phyloP scores from a whole-genome alignment of 2,797 vertebrate genomes.

The Graptemys geographica region DNA sequence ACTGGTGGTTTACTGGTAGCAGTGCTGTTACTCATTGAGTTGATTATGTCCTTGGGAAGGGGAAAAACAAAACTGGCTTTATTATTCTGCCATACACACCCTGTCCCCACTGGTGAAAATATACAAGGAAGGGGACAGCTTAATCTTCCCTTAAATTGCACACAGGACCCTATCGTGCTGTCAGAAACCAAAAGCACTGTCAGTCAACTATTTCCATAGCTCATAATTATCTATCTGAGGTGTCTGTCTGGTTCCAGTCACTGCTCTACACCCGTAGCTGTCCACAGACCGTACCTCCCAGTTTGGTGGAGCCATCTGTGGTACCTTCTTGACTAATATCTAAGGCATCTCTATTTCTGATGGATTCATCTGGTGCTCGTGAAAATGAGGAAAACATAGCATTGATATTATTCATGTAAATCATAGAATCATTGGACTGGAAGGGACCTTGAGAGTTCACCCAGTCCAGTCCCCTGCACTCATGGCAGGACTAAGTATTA shows the following conservation, averaged over 20 bases:
- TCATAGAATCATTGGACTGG: no score
- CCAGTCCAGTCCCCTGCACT: no score
- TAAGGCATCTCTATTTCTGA: neutral
- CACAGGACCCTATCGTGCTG: neutral
- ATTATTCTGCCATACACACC: fast-evolving
- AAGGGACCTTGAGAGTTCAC: no score
- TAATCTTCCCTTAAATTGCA: neutral
- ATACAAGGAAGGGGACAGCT: neutral
- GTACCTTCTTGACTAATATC: neutral
- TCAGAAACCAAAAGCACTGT: neutral
- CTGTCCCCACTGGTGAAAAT: neutral
- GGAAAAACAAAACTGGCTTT: slow-evolving; percentile 11
- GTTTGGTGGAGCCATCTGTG: neutral
- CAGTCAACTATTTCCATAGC: neutral
- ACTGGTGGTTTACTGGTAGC: slow-evolving; percentile 96
- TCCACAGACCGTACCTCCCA: neutral
- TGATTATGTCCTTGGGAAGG: slow-evolving; percentile 92
- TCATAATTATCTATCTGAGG: neutral
- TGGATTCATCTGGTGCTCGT: neutral
- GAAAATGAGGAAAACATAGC: neutral
- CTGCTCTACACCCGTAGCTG: neutral
- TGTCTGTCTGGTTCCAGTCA: neutral
- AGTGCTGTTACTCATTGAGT: slow-evolving; percentile 98
- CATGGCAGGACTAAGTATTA: no score
- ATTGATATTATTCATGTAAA: neutral